phyloP scores from a whole-genome alignment of 1,140 invertebrate species.

The Rhagoletis pomonella region DNA sequence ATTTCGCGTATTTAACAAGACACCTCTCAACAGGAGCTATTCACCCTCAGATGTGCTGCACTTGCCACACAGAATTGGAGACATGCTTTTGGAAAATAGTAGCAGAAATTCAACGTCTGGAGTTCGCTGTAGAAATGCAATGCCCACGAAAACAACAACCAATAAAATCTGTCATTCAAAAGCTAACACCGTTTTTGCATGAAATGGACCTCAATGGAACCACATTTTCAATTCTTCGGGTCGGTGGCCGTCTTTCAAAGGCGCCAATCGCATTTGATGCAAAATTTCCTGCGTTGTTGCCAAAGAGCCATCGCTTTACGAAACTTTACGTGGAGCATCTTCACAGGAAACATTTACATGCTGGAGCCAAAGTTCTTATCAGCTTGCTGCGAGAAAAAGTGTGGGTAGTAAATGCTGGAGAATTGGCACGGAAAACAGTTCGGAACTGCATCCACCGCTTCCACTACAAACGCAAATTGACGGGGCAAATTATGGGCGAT shows the following conservation, averaged over 20 bases:
- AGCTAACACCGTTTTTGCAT: conserved; percentile 46
- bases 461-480: conserved; percentile 55
- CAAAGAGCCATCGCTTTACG: neutral
- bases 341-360: conserved; percentile 41
- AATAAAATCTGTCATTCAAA: neutral
- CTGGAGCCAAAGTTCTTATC: conserved; percentile 28
- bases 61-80: too few relatives aligned
- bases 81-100: too few relatives aligned
- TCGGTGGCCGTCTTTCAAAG: conserved; percentile 39
- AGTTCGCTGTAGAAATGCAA: neutral
- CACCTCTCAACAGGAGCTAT: too few relatives aligned
- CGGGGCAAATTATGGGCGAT: neutral
- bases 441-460: conserved; percentile 47
- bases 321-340: conserved; percentile 18
- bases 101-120: neutral
- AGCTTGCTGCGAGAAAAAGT: conserved; percentile 3
- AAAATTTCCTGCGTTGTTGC: conserved; percentile 39
- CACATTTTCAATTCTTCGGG: conserved; percentile 14
- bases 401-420: neutral
- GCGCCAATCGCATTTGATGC: conserved; percentile 48
- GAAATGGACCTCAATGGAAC: neutral
- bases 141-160: neutral
- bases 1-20: neutral
- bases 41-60: too few relatives aligned
- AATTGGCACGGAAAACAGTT: conserved; percentile 30